Evolutionary conservation across 2,113 vertebrate genomes (phyloP).

Genomic region (Menidia beryllina): DNA sequence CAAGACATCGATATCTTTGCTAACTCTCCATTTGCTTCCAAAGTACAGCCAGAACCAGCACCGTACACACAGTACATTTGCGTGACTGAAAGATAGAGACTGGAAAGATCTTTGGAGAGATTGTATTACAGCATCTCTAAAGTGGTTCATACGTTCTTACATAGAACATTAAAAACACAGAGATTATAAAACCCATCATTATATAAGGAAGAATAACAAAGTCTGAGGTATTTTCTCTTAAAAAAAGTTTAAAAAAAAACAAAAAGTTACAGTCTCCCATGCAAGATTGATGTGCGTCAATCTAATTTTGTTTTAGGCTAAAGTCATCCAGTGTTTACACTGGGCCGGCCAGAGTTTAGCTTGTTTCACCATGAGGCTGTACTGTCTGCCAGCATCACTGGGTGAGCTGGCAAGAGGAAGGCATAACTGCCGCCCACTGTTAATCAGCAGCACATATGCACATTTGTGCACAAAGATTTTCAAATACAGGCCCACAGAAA

Average conservation of each 20-base stretch:
- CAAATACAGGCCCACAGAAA: constrained; percentile 44
- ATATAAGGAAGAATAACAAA: not conserved
- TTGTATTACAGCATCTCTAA: not conserved
- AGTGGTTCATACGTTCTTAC: not conserved
- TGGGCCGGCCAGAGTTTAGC: constrained; percentile 47
- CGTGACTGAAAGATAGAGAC: not conserved
- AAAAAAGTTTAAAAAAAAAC: not conserved
- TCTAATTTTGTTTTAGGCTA: not conserved
- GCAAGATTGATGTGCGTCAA: not conserved
- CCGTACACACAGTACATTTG: constrained; percentile 14
- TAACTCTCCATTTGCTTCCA: constrained; percentile 22
- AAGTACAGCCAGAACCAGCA: constrained; percentile 39
- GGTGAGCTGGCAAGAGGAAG: constrained; percentile 48
- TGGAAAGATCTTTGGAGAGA: not conserved
- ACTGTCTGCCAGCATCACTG: constrained; percentile 56
- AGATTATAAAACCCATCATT: not conserved
- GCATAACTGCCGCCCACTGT: constrained; percentile 36
- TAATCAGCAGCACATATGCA: constrained; percentile 54
- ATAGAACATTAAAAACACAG: too few relatives aligned
- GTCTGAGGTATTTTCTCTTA: not conserved
- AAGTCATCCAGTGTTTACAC: constrained; percentile 45
- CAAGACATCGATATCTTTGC: constrained; percentile 43
- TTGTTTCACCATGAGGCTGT: constrained; percentile 44
- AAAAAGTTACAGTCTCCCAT: not conserved
- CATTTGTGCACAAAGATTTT: constrained; percentile 41